Evolutionary conservation across 2,113 vertebrate genomes (phyloP).

Genomic region (Hippocampus comes): DNA sequence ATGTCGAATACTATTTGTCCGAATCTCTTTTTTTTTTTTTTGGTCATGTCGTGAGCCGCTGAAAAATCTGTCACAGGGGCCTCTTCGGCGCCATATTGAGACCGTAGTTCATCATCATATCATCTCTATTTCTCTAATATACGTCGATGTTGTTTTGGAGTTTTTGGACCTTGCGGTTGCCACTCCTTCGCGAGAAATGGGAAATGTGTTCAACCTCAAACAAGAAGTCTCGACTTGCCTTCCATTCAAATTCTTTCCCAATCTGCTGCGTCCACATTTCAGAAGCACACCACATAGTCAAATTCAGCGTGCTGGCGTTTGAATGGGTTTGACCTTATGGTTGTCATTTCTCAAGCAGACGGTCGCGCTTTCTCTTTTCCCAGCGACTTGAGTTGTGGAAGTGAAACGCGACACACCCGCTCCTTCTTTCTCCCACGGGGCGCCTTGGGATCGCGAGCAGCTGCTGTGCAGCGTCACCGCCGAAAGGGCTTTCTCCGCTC

Average conservation of each 20-base stretch:
- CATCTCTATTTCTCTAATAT: background rate
- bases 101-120: too few species aligned
- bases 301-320: too few species aligned
- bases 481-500: background rate
- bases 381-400: background rate
- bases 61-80: too few species aligned
- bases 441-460: background rate
- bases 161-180: background rate
- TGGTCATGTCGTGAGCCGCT: too few species aligned
- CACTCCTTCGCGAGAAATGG: background rate
- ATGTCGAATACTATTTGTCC: too few species aligned
- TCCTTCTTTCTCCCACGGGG: background rate
- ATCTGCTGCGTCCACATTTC: too few species aligned
- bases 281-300: too few species aligned
- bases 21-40: too few species aligned
- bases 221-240: background rate
- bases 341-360: background rate
- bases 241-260: too few species aligned
- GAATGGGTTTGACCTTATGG: background rate
- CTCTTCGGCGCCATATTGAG: too few species aligned
- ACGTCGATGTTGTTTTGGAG: background rate
- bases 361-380: background rate
- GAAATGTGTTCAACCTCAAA: background rate
- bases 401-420: background rate
- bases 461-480: background rate